Evolutionary conservation across 2,888 invertebrate genomes (phyloP).

Genomic region (Rapana venosa): DNA sequence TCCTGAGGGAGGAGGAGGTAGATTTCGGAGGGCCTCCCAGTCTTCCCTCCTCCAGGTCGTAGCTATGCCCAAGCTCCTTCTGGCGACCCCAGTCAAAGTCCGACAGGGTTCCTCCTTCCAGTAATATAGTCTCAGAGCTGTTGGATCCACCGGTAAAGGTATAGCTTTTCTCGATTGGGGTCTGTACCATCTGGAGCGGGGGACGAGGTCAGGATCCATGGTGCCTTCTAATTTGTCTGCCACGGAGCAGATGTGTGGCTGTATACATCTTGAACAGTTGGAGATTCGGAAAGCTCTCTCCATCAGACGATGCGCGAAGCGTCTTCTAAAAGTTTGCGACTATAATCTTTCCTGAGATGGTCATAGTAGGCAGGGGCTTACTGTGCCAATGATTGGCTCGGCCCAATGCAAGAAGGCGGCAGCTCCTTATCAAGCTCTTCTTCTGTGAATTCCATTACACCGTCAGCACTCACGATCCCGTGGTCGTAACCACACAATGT

Average conservation of each 20-base stretch:
- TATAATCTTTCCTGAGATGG: constrained; percentile 45
- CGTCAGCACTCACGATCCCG: constrained; percentile 7
- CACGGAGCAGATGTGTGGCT: constrained; percentile 56
- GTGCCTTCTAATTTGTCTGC: constrained; percentile 53
- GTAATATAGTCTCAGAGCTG: constrained; percentile 56
- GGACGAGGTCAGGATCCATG: constrained; percentile 11
- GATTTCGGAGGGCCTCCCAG: constrained; percentile 39
- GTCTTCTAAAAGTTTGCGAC: constrained; percentile 45
- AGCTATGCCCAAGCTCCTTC: constrained; percentile 53
- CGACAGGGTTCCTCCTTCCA: constrained; percentile 56
- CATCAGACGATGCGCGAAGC: constrained; percentile 27
- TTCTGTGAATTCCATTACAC: neutral
- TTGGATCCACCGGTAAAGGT: constrained; percentile 55
- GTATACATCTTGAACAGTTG: constrained; percentile 51
- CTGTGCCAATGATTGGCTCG: neutral
- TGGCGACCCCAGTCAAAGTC: constrained; percentile 56
- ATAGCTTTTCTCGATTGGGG: constrained; percentile 56
- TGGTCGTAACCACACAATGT: neutral
- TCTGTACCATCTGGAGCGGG: constrained; percentile 44
- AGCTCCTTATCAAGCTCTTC: neutral
- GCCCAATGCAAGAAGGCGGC: constrained; percentile 35
- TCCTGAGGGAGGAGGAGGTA: constrained; percentile 32
- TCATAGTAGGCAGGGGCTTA: constrained; percentile 41
- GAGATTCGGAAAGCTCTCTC: constrained; percentile 29
- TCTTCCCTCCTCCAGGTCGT: constrained; percentile 28